Evolutionary conservation across 1,140 invertebrate species (phyloP).

Genomic region (Eumaeus atala): DNA sequence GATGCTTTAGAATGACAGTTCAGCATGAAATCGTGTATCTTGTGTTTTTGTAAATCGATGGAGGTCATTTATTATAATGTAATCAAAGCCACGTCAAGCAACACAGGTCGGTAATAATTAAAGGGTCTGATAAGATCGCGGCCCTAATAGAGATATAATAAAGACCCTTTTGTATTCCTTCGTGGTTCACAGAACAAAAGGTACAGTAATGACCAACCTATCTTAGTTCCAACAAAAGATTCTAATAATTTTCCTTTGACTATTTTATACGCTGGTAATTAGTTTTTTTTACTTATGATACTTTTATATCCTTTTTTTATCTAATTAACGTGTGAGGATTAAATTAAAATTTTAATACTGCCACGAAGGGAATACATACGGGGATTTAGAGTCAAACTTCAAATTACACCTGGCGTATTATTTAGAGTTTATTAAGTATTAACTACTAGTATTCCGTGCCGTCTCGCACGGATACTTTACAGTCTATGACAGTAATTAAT

Average conservation of each 20-base stretch:
- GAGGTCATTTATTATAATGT: too few relatives aligned
- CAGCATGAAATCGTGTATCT: too few relatives aligned
- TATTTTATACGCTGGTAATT: background rate
- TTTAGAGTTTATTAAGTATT: too few relatives aligned
- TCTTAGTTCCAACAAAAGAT: constrained; percentile 3
- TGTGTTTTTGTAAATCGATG: too few relatives aligned
- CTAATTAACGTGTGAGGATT: constrained; percentile 1
- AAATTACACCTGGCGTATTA: too few relatives aligned
- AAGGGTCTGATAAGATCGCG: background rate
- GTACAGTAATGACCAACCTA: constrained; percentile 3
- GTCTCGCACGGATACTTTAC: too few relatives aligned
- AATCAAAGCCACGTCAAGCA: constrained; percentile 1
- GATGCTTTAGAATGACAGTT: too few relatives aligned
- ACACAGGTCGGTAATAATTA: constrained; percentile 1
- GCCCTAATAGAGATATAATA: constrained; percentile 4
- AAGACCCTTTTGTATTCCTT: background rate
- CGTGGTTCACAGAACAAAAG: constrained; percentile 3
- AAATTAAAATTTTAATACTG: too few relatives aligned
- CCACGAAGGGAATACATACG: too few relatives aligned
- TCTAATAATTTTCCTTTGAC: background rate
- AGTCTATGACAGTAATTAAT: too few relatives aligned
- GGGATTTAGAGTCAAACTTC: too few relatives aligned
- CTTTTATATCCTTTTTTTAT: background rate
- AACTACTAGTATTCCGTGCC: too few relatives aligned
- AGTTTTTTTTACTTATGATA: constrained; percentile 5